phyloP scores from a whole-genome alignment of 2,888 invertebrate species.

The Drosophila eohydei region DNA sequence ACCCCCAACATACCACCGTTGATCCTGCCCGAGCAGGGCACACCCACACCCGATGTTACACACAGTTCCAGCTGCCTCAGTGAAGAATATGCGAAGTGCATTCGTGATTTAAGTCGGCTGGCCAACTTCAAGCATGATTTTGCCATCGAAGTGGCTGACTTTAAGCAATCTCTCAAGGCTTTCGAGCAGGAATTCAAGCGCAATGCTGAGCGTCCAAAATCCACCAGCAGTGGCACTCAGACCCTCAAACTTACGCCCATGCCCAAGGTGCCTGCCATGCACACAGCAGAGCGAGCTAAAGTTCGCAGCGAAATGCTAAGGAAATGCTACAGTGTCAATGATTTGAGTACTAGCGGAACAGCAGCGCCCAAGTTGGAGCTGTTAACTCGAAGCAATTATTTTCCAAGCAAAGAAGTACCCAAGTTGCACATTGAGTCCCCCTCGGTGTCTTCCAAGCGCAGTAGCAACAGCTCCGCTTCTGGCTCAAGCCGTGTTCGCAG shows the following conservation, averaged over 20 bases:
- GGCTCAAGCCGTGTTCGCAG: conserved; percentile 41
- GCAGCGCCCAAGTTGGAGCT: neutral
- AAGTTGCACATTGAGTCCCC: conserved; percentile 76
- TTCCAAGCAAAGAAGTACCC: conserved; percentile 61
- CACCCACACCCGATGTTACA: conserved; percentile 13
- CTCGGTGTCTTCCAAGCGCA: conserved; percentile 56
- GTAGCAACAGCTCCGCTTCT: conserved; percentile 59
- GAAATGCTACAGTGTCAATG: conserved; percentile 79
- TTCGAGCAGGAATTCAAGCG: conserved; percentile 71
- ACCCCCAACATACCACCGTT: conserved; percentile 21
- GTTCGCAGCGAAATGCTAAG: conserved; percentile 66
- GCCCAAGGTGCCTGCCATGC: conserved; percentile 35
- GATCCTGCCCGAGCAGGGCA: conserved; percentile 10
- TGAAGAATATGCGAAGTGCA: conserved; percentile 68
- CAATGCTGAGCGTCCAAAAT: conserved; percentile 47
- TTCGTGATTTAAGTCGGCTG: conserved; percentile 60
- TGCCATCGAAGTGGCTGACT: conserved; percentile 70
- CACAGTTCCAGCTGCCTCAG: conserved; percentile 53
- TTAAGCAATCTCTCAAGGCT: conserved; percentile 68
- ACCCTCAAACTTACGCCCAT: conserved; percentile 13
- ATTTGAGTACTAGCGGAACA: conserved; percentile 48
- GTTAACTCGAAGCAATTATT: conserved; percentile 65
- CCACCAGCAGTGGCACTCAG: conserved; percentile 53
- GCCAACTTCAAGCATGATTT: conserved; percentile 72
- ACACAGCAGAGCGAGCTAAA: conserved; percentile 57